Evolutionary conservation across 2,888 invertebrate genomes (phyloP), one percentile per base, ranked within the genome.

Genomic region (Nephrotoma appendiculata): DNA sequence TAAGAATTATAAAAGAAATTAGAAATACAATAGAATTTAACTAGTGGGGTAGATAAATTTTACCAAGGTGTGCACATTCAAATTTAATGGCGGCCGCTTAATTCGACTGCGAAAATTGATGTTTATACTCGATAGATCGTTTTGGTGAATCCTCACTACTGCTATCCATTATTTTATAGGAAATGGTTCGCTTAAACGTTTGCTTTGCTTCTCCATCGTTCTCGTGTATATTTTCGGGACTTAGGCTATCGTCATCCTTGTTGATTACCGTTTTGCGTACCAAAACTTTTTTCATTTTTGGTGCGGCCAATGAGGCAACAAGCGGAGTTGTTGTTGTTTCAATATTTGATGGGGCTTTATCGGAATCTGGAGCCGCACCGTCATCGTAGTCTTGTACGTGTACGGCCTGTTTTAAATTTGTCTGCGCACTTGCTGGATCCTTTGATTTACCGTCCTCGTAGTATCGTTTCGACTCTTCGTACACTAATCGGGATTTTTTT

Each of bases 111-210:
- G 84, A 41, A 9, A 43, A 15, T 84, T 42, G 41, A 42, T 84
- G 84, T 42, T 84, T 42, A 84, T 42, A 84, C 11, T 84, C 43
- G 41, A 84, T 43, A 12, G 84, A 84, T 6, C 43, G 41, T 84
- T 84, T 43, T 42, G 84, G 84, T 42, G 15, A 45, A 52, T 86
- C 86, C 9, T 11, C 42, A 41, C 83, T 44, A 45, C 52, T 85
- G 31, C 71, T 42, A 41, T 85, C 31, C 7, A 86, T 83, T n/a
- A 85, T 85, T 15, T 57, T 85, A 87, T 86, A 87, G 0, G 87
- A 85, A 44, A 87, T 85, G 5, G 86, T 87, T 5, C 87, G 57
- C 42, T 87, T 87, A 85, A 86, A 48, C 7, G 87, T 87, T 42
- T 83, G 86, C 44, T 87, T 87, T 3, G 85, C 85, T 3, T 19